These are phyloP conservation scores for Apodemia hepburni DNA, from an alignment of 2,888 invertebrate species.

Conservation along the genomic window DNA sequence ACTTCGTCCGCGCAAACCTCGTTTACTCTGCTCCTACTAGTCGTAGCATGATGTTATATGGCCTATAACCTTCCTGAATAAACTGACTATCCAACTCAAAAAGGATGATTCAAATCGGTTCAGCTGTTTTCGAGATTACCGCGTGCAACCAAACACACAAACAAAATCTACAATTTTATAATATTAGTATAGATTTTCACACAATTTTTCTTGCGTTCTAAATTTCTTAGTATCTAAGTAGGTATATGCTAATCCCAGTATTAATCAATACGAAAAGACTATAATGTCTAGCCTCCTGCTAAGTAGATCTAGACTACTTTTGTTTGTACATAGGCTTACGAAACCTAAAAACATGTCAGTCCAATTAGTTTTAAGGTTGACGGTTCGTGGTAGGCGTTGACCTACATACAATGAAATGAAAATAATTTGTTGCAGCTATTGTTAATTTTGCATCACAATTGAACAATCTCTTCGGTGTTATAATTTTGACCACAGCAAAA, in stretches of 20 bases:
- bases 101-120: too few relatives aligned
- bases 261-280: not conserved
- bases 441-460: not conserved
- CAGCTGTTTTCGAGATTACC: too few relatives aligned
- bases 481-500: not conserved
- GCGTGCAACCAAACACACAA: too few relatives aligned
- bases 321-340: conserved; percentile 3
- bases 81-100: too few relatives aligned
- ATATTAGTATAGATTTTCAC: too few relatives aligned
- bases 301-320: conserved; percentile 1
- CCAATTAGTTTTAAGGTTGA: conserved; percentile 9
- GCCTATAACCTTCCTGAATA: too few relatives aligned
- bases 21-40: too few relatives aligned
- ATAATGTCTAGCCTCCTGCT: not conserved
- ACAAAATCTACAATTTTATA: too few relatives aligned
- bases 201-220: not conserved
- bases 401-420: not conserved
- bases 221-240: not conserved
- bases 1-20: too few relatives aligned
- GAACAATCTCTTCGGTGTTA: not conserved
- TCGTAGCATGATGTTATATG: too few relatives aligned
- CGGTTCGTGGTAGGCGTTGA: conserved; percentile 3
- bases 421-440: conserved; percentile 1
- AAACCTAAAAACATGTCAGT: conserved; percentile 7
- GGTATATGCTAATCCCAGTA: not conserved